Evolutionary conservation across 2,113 vertebrate genomes (phyloP), one percentile per base, ranked within the genome.

Genomic region (Campylomormyrus tamandua): DNA sequence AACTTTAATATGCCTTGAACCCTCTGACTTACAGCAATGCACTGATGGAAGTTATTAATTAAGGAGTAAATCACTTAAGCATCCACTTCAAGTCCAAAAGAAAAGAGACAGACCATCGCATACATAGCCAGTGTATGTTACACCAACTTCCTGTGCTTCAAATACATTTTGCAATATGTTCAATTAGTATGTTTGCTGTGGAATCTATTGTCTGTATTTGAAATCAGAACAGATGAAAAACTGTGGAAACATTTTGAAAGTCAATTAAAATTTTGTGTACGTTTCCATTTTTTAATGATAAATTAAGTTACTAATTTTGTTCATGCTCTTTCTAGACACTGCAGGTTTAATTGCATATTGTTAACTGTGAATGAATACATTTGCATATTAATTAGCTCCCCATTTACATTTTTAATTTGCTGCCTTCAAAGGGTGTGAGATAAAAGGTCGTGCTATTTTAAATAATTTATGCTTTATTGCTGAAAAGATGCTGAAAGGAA

Each of bases 331-430:
- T 98, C 98, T 98, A 99, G 98, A 99, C 98, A 99, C 98, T 98
- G 98, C 98, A 98, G 98, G 98, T 99, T 99, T 99, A 99, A 99
- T 99, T 99, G 98, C 98, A 99, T 99, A 99, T 99, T 99, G 98
- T 99, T 99, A 99, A 99, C 98, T 97, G 98, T 95, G 97, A 99
- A 98, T 98, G 98, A 99, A 99, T 99, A 97, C 96, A 99, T 99
- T 99, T 99, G 98, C 98, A 99, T 99, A 99, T 99, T 99, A 99
- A 99, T 99, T 98, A 99, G 97, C 97, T 97, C 97, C 95, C 97
- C 98, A 99, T 99, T 99, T 99, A 97, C 98, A 99, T 99, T 99
- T 99, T 99, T 99, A 99, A 99, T 99, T 99, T 99, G 98, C 98
- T 98, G 98, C 98, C 98, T 99, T 99, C 98, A 99, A 99, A 99